A percentile compares a stretch with the other conserved stretches of the same genome.
phyloP scores from a whole-genome alignment of 1,140 invertebrate genomes.

The Armadillidium nasatum region DNA sequence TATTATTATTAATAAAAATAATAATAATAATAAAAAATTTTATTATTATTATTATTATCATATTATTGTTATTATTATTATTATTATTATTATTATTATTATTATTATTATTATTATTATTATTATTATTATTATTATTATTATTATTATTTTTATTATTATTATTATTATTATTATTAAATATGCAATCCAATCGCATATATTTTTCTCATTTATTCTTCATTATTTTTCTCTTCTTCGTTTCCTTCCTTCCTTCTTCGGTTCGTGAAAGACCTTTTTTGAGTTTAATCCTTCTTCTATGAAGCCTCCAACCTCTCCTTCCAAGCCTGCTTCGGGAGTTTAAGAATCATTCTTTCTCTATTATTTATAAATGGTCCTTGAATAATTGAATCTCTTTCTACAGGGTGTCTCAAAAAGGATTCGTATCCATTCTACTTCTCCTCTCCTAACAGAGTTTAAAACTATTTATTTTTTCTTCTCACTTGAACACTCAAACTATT shows the following conservation, averaged over 20 bases:
- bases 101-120: background rate
- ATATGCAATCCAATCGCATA: too few relatives aligned
- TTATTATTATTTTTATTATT: too few relatives aligned
- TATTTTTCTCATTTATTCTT: too few relatives aligned
- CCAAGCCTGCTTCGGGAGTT: background rate
- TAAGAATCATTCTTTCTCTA: background rate
- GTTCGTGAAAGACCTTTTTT: too few relatives aligned
- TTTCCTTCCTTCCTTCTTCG: too few relatives aligned
- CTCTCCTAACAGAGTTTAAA: too few relatives aligned
- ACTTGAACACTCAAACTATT: too few relatives aligned
- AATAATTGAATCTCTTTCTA: conserved; percentile 7
- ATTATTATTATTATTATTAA: too few relatives aligned
- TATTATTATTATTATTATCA: background rate
- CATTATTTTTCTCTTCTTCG: too few relatives aligned
- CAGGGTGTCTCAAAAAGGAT: background rate
- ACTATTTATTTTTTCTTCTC: too few relatives aligned
- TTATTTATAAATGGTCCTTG: conserved; percentile 8
- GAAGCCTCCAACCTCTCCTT: background rate
- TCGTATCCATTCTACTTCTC: background rate
- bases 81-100: conserved; percentile 7
- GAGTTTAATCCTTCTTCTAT: background rate
- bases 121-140: background rate
- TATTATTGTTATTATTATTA: conserved; percentile 5
- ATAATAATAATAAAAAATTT: too few relatives aligned
- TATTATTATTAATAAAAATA: too few relatives aligned